These are phyloP conservation scores for Lumbricus terrestris DNA, from an alignment of 2,888 invertebrate species.

Conservation along the genomic window DNA sequence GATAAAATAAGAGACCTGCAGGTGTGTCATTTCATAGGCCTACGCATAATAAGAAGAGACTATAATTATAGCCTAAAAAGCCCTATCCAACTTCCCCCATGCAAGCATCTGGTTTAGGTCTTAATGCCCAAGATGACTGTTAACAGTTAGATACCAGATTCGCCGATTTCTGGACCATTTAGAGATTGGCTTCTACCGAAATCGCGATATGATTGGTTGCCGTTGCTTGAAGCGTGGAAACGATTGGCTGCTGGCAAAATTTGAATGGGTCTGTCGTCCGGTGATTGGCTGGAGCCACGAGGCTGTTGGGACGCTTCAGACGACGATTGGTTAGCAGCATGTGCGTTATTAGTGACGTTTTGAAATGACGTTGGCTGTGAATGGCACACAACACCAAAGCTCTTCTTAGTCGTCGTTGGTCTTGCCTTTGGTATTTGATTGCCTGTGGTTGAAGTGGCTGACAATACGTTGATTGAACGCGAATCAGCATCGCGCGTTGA, in stretches of 20 bases:
- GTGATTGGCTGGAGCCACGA: not conserved
- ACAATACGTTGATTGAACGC: not conserved
- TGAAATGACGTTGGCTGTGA: not conserved
- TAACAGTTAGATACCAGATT: slow-evolving; percentile 5
- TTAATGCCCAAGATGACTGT: not conserved
- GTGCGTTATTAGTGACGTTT: not conserved
- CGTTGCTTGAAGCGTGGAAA: not conserved
- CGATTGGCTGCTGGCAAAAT: not conserved
- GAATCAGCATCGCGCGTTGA: not conserved
- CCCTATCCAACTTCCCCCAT: not conserved
- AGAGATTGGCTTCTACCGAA: not conserved
- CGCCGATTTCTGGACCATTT: not conserved
- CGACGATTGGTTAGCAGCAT: not conserved
- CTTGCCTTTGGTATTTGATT: not conserved
- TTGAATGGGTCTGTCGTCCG: not conserved
- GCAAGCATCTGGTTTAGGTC: not conserved
- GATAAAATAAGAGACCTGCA: not conserved
- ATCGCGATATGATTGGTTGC: not conserved
- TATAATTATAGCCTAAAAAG: not conserved
- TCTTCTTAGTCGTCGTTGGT: not conserved
- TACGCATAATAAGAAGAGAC: not conserved
- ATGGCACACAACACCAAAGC: not conserved
- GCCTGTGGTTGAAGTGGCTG: not conserved
- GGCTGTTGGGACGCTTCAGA: not conserved
- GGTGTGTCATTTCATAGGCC: not conserved